phyloP scores from a whole-genome alignment of 2,113 vertebrate species.

The Lates calcarifer region DNA sequence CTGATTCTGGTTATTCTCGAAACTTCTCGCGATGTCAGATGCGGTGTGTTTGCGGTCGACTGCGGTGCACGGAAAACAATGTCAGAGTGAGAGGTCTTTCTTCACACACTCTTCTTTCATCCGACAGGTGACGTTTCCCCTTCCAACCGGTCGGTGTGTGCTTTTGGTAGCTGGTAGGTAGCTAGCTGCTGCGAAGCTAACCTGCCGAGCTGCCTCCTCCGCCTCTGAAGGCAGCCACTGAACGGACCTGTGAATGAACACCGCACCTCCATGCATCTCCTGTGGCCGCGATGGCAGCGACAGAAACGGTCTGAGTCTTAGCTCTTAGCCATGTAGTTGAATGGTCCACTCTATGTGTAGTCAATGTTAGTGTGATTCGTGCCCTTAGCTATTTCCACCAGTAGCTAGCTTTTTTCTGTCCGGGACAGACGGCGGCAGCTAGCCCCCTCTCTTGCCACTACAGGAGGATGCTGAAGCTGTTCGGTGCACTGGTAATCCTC shows the following conservation, averaged over 20 bases:
- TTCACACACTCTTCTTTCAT: not conserved
- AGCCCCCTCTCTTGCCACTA: constrained; percentile 65
- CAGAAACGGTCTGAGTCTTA: constrained; percentile 65
- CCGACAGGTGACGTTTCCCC: constrained; percentile 58
- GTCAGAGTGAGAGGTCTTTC: constrained; percentile 55
- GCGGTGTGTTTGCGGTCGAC: not conserved
- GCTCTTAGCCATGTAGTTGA: constrained; percentile 67
- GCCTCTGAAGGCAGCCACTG: constrained; percentile 48
- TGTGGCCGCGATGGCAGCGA: constrained; percentile 65
- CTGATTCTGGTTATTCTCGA: not conserved
- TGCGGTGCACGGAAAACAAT: constrained; percentile 23
- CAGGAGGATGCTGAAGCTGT: constrained; percentile 82
- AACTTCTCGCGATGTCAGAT: constrained; percentile 4
- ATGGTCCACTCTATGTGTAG: constrained; percentile 28
- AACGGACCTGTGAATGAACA: constrained; percentile 52
- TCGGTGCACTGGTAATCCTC: constrained; percentile 78
- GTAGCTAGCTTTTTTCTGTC: constrained; percentile 58
- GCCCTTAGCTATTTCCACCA: constrained; percentile 48
- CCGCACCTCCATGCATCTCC: constrained; percentile 57
- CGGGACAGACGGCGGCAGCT: constrained; percentile 71
- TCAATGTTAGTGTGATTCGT: constrained; percentile 60
- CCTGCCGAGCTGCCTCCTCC: constrained; percentile 43
- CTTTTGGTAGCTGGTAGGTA: constrained; percentile 36
- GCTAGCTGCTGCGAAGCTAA: constrained; percentile 50
- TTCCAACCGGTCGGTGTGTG: constrained; percentile 44